Percentiles rank a stretch among this genome's conserved stretches.
phyloP scores from a whole-genome alignment of 2,797 vertebrate species.

The Trachurus trachurus region DNA sequence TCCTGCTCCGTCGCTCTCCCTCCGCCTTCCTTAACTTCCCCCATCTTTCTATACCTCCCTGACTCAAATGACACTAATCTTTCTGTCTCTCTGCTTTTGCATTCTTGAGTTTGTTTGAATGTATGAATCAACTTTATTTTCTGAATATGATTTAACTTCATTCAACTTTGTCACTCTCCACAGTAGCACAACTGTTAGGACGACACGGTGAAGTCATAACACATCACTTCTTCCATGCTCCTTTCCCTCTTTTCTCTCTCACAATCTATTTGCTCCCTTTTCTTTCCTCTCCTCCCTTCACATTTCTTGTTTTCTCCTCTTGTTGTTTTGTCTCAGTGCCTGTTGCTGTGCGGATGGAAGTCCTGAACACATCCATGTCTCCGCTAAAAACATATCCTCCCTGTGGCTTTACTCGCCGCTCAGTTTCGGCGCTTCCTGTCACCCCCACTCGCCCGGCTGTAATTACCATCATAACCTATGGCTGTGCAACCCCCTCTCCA shows the following conservation, averaged over 20 bases:
- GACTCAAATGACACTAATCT: constrained; percentile 50
- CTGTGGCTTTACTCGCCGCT: constrained; percentile 73
- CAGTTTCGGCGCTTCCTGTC: constrained; percentile 73
- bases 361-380: constrained; percentile 71
- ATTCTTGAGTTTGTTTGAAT: constrained; percentile 14
- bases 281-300: constrained; percentile 37
- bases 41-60: constrained; percentile 42
- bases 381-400: constrained; percentile 78
- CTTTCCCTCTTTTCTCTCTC: constrained; percentile 30
- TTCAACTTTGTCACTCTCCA: not conserved
- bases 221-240: not conserved
- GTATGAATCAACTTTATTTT: not conserved
- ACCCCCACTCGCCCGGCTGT: constrained; percentile 64
- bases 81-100: constrained; percentile 22
- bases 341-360: constrained; percentile 71
- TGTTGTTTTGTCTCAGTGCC: constrained; percentile 72
- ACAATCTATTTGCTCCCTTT: constrained; percentile 16
- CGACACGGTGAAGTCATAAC: constrained; percentile 16
- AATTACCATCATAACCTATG: constrained; percentile 80
- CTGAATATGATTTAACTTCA: not conserved
- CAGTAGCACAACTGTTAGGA: not conserved
- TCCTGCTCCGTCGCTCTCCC: constrained; percentile 75
- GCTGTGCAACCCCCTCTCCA: constrained; percentile 71
- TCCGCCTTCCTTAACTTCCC: constrained; percentile 59
- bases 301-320: constrained; percentile 52